Evolutionary conservation across 1,140 invertebrate species (phyloP).

Genomic region (Brachionus koreanus): DNA sequence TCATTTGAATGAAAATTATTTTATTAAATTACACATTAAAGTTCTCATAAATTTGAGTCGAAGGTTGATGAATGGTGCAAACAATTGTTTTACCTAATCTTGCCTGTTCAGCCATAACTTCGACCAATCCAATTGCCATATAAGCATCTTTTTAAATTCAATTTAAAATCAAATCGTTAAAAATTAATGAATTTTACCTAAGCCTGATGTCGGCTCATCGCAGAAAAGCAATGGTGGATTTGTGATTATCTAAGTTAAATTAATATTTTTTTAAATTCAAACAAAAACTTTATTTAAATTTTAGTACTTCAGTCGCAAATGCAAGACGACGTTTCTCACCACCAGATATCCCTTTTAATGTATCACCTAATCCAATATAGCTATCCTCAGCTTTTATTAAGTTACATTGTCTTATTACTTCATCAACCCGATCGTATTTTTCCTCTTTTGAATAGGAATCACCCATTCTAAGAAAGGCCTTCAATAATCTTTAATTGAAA

Average conservation of each 20-base stretch:
- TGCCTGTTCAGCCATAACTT: constrained; percentile 70
- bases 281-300: neutral
- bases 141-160: constrained; percentile 69
- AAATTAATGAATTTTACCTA: constrained; percentile 85
- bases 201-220: constrained; percentile 88
- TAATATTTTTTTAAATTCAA: neutral
- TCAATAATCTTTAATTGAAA: constrained; percentile 47
- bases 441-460: constrained; percentile 56
- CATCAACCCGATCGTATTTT: constrained; percentile 58
- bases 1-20: constrained; percentile 72
- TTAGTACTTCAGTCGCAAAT: constrained; percentile 77
- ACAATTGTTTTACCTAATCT: constrained; percentile 82
- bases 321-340: constrained; percentile 91
- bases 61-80: constrained; percentile 91
- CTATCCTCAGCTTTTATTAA: constrained; percentile 30
- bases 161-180: constrained; percentile 78
- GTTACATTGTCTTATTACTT: constrained; percentile 54
- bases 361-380: constrained; percentile 28
- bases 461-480: constrained; percentile 65
- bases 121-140: constrained; percentile 70
- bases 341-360: constrained; percentile 87
- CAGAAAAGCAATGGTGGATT: constrained; percentile 91
- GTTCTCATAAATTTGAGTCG: constrained; percentile 82
- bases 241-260: constrained; percentile 66
- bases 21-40: constrained; percentile 71